Base-by-base conservation (phyloP, 2,113 vertebrate species). In the Gymnobelideus leadbeateri region DNA sequence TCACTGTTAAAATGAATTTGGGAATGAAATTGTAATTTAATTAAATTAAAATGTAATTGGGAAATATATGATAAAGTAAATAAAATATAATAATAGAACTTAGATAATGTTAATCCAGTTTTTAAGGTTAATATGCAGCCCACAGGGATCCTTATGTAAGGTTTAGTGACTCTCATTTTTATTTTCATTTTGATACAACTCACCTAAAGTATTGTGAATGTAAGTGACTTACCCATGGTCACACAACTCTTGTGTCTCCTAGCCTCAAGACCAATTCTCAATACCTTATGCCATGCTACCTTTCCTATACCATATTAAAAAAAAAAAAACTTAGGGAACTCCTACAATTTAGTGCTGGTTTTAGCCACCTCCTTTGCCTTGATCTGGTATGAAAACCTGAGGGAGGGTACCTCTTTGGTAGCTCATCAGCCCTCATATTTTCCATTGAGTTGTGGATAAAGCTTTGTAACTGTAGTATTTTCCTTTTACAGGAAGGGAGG, bases 241-340 rank as follows among this genome's bases (percentile, higher is more conserved):
- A n/a, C 37, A 77, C n/a, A 77, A 1, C 19, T 37, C 21, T 68
- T n/a, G 4, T n/a, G 14, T n/a, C 68, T 61, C 14, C n/a, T 14
- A 61, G 37, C 23, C 0, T 55, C 8, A 55, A 55, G 26, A 26
- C 9, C 25, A 57, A 1, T 25, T 55, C 61, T 68, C 12, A 2
- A 61, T 61, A 3, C 3, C 3, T 12, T 68, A 61, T 61, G 31
- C 55, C 26, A 10, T 28, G 37, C 37, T 77, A 3, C 37, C 26
- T 77, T 16, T 77, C 61, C 26, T 93, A 8, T 49, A 4, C 91
- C 68, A 89, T 93, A 46, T 68, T 84, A 95, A 49, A 97, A 91
- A 95, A 49, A 97, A 91, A 95, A 61, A 0, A 84, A 93, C 89
- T 89, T 77, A 50, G 57, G 89, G 90, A 49, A 0, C 21, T 1